Conservation (phyloP, 2,113 vertebrate species). For the Vicugna pacos region DNA sequence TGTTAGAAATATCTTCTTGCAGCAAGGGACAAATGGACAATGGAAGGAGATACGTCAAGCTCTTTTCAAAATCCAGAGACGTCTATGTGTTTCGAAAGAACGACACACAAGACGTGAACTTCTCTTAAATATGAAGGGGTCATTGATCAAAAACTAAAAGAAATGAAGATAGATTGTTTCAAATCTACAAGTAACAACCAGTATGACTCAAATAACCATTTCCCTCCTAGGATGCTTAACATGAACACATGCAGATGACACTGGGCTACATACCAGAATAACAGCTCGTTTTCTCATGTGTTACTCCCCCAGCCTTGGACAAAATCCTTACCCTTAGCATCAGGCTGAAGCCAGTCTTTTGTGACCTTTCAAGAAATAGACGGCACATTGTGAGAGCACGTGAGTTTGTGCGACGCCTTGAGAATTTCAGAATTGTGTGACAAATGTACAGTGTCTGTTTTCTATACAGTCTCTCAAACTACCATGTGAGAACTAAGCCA, state of each 20-base stretch:
- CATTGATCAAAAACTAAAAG: not conserved
- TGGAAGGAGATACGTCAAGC: conserved; percentile 63
- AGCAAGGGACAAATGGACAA: conserved; percentile 65
- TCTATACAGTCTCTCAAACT: not conserved
- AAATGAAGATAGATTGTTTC: not conserved
- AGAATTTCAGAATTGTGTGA: not conserved
- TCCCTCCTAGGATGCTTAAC: not conserved
- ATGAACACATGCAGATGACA: not conserved
- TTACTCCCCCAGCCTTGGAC: not conserved
- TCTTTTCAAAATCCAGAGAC: conserved; percentile 82
- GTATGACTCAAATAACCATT: not conserved
- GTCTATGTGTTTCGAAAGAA: conserved; percentile 67
- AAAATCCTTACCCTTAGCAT: not conserved
- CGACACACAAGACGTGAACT: not conserved
- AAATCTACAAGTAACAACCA: not conserved
- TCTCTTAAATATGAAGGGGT: not conserved
- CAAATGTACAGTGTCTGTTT: not conserved
- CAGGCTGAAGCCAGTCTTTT: not conserved
- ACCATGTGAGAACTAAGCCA: not conserved
- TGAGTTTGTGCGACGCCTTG: not conserved
- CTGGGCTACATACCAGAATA: not conserved
- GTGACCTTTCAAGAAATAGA: not conserved
- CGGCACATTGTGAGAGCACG: fast-evolving
- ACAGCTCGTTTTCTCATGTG: not conserved
- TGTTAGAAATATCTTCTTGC: conserved; percentile 76